These are phyloP conservation scores for Macrosoma leucophasiata DNA, from an alignment of 2,888 invertebrate species.

Conservation along the genomic window DNA sequence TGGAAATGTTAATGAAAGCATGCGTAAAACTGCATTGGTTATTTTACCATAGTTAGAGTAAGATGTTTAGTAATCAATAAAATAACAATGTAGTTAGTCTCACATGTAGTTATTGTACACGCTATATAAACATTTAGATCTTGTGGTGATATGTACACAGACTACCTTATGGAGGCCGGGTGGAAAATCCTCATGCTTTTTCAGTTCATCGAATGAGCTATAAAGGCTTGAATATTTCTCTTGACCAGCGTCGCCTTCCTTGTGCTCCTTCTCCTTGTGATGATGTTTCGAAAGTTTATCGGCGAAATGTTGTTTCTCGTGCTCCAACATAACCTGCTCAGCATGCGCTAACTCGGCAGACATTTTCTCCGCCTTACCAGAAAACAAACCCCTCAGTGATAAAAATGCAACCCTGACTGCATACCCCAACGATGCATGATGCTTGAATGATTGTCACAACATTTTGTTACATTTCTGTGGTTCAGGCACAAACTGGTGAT, in stretches of 20 bases:
- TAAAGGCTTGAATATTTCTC: slow-evolving; percentile 66
- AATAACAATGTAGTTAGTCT: slow-evolving; percentile 20
- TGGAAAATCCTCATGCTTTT: slow-evolving; percentile 56
- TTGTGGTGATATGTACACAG: slow-evolving; percentile 34
- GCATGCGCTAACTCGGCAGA: slow-evolving; percentile 70
- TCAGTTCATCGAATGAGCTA: slow-evolving; percentile 62
- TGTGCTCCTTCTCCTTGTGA: slow-evolving; percentile 43
- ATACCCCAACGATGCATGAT: slow-evolving; percentile 40
- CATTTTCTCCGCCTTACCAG: slow-evolving; percentile 71
- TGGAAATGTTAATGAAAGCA: slow-evolving; percentile 23
- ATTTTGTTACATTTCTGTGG: slow-evolving; percentile 38
- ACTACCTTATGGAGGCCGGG: slow-evolving; percentile 62
- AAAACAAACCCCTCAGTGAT: slow-evolving; percentile 68
- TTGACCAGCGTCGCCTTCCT: slow-evolving; percentile 36
- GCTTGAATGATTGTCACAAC: slow-evolving; percentile 48
- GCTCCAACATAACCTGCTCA: slow-evolving; percentile 72
- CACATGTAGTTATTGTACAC: slow-evolving; percentile 16
- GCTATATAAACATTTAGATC: slow-evolving; percentile 20
- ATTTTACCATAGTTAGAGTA: slow-evolving; percentile 10
- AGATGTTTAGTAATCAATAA: slow-evolving; percentile 11
- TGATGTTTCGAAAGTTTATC: slow-evolving; percentile 49
- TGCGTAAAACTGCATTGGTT: slow-evolving; percentile 20
- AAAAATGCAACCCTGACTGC: slow-evolving; percentile 34
- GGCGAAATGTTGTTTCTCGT: slow-evolving; percentile 63
- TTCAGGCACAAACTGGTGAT: slow-evolving; percentile 37